Evolutionary conservation across 1,140 invertebrate species (phyloP), one percentile per base, ranked within the genome.

Genomic region (Pachypeltis micranthus): DNA sequence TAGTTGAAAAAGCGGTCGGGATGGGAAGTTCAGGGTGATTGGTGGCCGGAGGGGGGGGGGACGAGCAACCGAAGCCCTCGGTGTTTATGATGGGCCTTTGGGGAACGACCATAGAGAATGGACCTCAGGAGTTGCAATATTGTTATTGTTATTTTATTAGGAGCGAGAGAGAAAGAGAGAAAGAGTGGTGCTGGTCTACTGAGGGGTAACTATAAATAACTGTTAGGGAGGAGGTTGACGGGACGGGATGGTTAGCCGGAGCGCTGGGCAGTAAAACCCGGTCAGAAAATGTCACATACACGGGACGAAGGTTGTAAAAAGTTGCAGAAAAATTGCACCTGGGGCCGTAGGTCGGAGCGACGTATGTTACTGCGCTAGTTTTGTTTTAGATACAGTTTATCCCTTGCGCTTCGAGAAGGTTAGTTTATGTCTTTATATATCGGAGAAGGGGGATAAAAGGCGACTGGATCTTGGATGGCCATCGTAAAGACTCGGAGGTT

Each of bases 81-180:
- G 47, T 51, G 47, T 51, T 51, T 51, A 51, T 51, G 47, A 21
- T 51, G 47, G 47, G 47, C 19, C 31, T 21, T 21, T 4, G 21
- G 47, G 19, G 47, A 51, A 51, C 47, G 47, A 51, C 47, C 47
- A 51, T 21, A 21, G 47, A 51, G 23, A 51, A 51, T 10, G 21
- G 47, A 4, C 47, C 19, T 21, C 12, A 21, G 21, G 55, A 57
- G 55, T 57, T 57, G 57, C 25, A 59, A 59, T 59, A 59, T 59
- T 59, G 57, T 59, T 59, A 59, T 59, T 59, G 57, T 59, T 59
- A 59, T 59, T 59, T 59, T 59, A 59, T 59, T 59, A 59, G 57
- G 29, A 31, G 23, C 16, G 27, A 26, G n/a, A 14, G 14, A 47
- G 44, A 23, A n/a, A n/a, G n/a, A n/a, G n/a, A n/a, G n/a, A n/a